Percentiles rank a stretch among this genome's conserved stretches.
These are phyloP conservation scores for Acridotheres tristis DNA, from an alignment of 2,797 vertebrate species.

Conservation along the genomic window DNA sequence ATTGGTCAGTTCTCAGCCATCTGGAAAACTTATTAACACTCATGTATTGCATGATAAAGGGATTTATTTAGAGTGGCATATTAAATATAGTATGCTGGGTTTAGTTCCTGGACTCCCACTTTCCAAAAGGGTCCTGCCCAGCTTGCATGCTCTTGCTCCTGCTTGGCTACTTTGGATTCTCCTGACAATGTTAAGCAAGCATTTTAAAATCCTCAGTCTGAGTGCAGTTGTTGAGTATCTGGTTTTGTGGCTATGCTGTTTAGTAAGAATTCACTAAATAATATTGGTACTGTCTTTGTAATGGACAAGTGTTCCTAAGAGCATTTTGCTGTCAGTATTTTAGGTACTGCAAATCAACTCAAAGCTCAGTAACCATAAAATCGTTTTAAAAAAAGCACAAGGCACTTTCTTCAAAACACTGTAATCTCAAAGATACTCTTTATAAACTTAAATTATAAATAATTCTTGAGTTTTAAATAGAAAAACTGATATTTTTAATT, in stretches of 20 bases:
- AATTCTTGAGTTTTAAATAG: not conserved
- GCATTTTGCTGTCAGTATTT: not conserved
- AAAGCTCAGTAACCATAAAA: not conserved
- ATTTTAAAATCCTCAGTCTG: slow-evolving; percentile 69
- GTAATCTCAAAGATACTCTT: not conserved
- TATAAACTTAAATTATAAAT: not conserved
- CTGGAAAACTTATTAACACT: slow-evolving; percentile 61
- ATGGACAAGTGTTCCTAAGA: slow-evolving; percentile 45
- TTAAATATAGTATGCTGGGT: slow-evolving; percentile 72
- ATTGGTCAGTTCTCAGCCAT: slow-evolving; percentile 50
- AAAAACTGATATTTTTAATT: not conserved
- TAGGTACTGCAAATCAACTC: not conserved
- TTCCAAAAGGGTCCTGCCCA: slow-evolving; percentile 34
- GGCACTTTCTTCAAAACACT: not conserved
- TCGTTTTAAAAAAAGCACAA: not conserved
- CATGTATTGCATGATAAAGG: slow-evolving; percentile 51
- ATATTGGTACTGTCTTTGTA: slow-evolving; percentile 50
- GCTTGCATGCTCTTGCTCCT: slow-evolving; percentile 63
- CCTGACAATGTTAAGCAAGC: slow-evolving; percentile 66
- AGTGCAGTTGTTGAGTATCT: slow-evolving; percentile 64
- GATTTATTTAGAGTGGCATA: slow-evolving; percentile 76
- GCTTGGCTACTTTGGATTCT: slow-evolving; percentile 64
- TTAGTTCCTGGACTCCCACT: slow-evolving; percentile 55
- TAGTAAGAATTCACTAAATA: slow-evolving; percentile 29
- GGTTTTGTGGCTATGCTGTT: not conserved